Percentiles rank a stretch among this genome's conserved stretches.
Evolutionary conservation across 2,797 vertebrate genomes (phyloP).

Genomic region (Tachyglossus aculeatus): DNA sequence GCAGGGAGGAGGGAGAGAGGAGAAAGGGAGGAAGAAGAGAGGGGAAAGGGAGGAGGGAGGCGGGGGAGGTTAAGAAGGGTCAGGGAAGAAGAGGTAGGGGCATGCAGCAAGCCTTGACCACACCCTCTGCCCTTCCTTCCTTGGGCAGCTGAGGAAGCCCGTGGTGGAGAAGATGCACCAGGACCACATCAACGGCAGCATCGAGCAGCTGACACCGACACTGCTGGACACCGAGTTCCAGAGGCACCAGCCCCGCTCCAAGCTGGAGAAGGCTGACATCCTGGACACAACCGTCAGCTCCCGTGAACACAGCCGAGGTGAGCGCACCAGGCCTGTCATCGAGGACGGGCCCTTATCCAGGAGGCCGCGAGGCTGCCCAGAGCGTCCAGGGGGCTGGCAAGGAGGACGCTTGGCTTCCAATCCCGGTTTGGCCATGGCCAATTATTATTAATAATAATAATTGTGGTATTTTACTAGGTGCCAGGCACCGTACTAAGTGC

Average conservation of each 20-base stretch:
- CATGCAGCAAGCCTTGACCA: background rate
- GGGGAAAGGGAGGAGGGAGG: background rate
- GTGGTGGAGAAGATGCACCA: slow-evolving; percentile 83
- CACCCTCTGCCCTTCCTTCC: slow-evolving; percentile 9
- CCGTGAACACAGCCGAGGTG: slow-evolving; percentile 72
- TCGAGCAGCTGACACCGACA: slow-evolving; percentile 81
- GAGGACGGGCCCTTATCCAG: no score
- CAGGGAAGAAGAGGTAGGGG: background rate
- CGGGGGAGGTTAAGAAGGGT: background rate
- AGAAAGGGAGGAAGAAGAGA: background rate
- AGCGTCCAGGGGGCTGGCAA: no score
- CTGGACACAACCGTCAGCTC: slow-evolving; percentile 83
- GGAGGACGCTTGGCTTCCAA: no score
- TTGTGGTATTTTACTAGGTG: no score
- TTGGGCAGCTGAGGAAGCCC: slow-evolving; percentile 81
- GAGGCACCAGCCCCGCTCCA: slow-evolving; percentile 80
- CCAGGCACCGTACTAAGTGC: no score
- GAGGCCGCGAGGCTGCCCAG: no score
- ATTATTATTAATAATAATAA: no score
- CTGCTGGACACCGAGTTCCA: slow-evolving; percentile 82
- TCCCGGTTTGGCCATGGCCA: no score
- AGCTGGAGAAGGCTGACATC: slow-evolving; percentile 84
- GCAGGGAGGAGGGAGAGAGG: background rate
- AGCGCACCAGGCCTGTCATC: slow-evolving; percentile 32
- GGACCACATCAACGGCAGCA: slow-evolving; percentile 77